Base-by-base conservation (phyloP, 2,888 invertebrate species). In the Coleophora deauratella region DNA sequence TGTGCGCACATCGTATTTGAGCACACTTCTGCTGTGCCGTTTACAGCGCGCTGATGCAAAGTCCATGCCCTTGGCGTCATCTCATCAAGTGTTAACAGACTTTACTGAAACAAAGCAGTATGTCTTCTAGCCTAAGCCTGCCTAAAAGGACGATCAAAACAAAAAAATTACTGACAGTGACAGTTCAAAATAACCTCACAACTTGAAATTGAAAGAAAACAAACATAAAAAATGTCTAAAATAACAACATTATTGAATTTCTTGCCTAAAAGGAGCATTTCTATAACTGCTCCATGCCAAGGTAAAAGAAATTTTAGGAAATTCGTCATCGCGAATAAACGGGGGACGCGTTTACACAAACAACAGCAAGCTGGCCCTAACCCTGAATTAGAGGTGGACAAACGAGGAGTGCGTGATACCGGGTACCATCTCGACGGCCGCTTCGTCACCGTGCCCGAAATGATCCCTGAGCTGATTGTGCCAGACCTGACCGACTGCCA, bases 381-480 rank as follows among this genome's bases (percentile, higher is more conserved):
- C 56, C 90, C 89, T 1, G 88, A 90, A 32, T 72, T 94, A 12
- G 90, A 91, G 10, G 75, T 93, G 15, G 88, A 93, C 50, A 91
- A 87, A 51, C 87, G 93, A 49, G 95, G 95, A 12, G 91, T 91
- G 0, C 88, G 91, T 40, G 87, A 88, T 40, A 80, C 85, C 4
- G 95, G 95, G 7, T 87, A 87, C 49, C 54, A 43, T 3, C 51
- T 88, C 3, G 77, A 88, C 37, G 89, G 88, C 0, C 82, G 86
- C 50, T 92, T 87, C 62, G 70, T 90, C 1, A 56, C 68, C 10
- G 81, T 98, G 3, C 93, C 93, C 1, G 98, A 98, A 86, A 96
- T 92, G 91, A 89, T 96, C 49, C 97, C 98, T 0, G 94, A 98
- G 66, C 68, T 99, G 11, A 90, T 99, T 42, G 98, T 99, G 2